phyloP scores from a whole-genome alignment of 2,797 vertebrate species.

The Malurus leucopterus region DNA sequence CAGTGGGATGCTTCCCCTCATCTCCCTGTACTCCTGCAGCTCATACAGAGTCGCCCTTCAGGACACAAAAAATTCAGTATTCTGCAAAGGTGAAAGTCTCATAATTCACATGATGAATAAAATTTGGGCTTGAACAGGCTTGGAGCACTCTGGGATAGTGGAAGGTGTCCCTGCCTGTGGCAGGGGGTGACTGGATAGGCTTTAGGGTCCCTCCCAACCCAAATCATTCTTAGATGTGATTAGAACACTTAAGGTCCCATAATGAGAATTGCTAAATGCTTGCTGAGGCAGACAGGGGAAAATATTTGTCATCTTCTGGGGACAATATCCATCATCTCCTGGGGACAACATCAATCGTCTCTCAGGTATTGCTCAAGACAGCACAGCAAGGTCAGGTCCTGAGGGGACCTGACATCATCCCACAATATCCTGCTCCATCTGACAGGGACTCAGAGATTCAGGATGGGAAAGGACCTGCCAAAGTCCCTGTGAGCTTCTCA shows the following conservation, averaged over 20 bases:
- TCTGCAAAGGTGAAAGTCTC: neutral
- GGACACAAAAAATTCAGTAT: neutral
- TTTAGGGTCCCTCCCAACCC: neutral
- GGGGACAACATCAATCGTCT: neutral
- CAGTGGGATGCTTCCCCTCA: neutral
- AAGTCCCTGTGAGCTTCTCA: neutral
- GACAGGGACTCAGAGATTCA: neutral
- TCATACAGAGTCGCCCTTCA: no score
- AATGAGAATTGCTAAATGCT: neutral
- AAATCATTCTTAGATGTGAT: neutral
- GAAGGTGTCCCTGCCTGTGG: neutral
- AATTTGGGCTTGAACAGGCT: neutral
- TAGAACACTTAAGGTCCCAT: neutral
- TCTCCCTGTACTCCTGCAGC: neutral
- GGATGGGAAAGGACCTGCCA: neutral
- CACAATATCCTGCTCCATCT: neutral
- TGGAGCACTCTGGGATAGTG: neutral
- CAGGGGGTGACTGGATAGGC: neutral
- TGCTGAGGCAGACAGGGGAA: neutral
- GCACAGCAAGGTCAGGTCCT: neutral
- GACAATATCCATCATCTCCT: neutral
- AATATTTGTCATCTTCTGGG: neutral
- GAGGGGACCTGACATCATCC: neutral
- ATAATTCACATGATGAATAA: neutral
- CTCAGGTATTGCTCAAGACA: neutral